A percentile compares a stretch with the other conserved stretches of the same genome.
Conservation (phyloP, 2,888 invertebrate species). For the Tridacna crocea region DNA sequence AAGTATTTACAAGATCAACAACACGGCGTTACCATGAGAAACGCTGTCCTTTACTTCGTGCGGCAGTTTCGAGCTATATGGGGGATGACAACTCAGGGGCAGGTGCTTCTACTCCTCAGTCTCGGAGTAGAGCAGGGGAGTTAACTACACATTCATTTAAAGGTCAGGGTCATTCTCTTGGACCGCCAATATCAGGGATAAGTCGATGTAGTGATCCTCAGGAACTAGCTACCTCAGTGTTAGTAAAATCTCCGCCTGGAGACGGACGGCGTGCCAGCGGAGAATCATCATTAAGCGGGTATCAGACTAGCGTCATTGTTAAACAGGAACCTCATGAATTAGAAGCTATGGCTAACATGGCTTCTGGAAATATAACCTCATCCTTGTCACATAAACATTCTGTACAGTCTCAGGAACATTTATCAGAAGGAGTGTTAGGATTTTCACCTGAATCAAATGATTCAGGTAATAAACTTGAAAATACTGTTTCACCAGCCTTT, state of each 20-base stretch:
- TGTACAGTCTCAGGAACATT: constrained; percentile 56
- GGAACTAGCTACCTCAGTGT: constrained; percentile 67
- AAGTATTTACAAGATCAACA: constrained; percentile 80
- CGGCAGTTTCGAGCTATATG: constrained; percentile 74
- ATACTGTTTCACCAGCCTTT: constrained; percentile 54
- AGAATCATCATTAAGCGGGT: constrained; percentile 56
- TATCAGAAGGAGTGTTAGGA: constrained; percentile 51
- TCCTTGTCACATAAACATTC: constrained; percentile 41
- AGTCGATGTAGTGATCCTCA: constrained; percentile 60
- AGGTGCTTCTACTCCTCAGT: constrained; percentile 33
- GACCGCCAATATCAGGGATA: constrained; percentile 61
- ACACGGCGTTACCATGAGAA: constrained; percentile 80
- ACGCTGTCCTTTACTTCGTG: constrained; percentile 78
- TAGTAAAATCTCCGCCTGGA: constrained; percentile 57
- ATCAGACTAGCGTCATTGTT: constrained; percentile 68
- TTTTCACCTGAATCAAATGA: constrained; percentile 61
- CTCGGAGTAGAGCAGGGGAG: constrained; percentile 43
- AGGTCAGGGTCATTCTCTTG: constrained; percentile 51
- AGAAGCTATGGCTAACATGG: constrained; percentile 47
- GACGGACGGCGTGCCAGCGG: constrained; percentile 51
- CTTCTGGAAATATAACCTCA: constrained; percentile 31
- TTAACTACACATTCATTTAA: constrained; percentile 58
- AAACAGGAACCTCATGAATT: constrained; percentile 70
- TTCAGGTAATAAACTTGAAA: constrained; percentile 49
- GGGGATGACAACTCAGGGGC: constrained; percentile 66